Conservation (phyloP, 1,140 invertebrate species). For the Caenorhabditis brenneri region DNA sequence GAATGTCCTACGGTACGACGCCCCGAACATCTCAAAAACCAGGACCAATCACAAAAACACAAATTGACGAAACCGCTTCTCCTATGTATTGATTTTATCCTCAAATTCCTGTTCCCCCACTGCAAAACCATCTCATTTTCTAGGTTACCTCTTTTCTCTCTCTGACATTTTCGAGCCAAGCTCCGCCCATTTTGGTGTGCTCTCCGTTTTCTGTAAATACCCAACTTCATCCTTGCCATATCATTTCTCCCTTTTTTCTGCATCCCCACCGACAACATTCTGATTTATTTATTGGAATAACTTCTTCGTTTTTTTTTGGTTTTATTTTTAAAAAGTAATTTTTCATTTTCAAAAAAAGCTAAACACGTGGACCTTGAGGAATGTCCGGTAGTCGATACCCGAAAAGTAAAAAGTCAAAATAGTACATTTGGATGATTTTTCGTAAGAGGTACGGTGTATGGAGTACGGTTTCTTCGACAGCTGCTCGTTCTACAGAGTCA, state of each 20-base stretch:
- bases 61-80: background rate
- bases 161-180: background rate
- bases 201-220: background rate
- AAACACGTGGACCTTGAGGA: background rate
- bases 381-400: background rate
- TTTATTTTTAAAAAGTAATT: background rate
- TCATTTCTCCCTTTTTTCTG: no score
- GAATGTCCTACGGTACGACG: slow-evolving; percentile 20
- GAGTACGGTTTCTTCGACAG: slow-evolving; percentile 11
- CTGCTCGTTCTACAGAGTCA: background rate
- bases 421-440: slow-evolving; percentile 14
- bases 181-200: slow-evolving; percentile 21
- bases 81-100: slow-evolving; percentile 21
- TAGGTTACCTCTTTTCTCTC: slow-evolving; percentile 12
- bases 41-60: slow-evolving; percentile 7
- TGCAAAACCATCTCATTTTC: slow-evolving; percentile 40
- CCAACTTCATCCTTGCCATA: slow-evolving; percentile 7
- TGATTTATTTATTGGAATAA: background rate
- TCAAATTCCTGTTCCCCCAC: no score
- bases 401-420: slow-evolving; percentile 23
- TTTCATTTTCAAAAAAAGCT: background rate
- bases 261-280: slow-evolving; percentile 1
- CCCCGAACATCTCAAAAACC: slow-evolving; percentile 14
- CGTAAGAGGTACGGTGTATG: background rate
- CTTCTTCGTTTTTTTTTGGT: background rate